Percentiles rank a stretch among this genome's conserved stretches.
phyloP scores from a whole-genome alignment of 1,140 invertebrate species.

The Trichoplusia ni region DNA sequence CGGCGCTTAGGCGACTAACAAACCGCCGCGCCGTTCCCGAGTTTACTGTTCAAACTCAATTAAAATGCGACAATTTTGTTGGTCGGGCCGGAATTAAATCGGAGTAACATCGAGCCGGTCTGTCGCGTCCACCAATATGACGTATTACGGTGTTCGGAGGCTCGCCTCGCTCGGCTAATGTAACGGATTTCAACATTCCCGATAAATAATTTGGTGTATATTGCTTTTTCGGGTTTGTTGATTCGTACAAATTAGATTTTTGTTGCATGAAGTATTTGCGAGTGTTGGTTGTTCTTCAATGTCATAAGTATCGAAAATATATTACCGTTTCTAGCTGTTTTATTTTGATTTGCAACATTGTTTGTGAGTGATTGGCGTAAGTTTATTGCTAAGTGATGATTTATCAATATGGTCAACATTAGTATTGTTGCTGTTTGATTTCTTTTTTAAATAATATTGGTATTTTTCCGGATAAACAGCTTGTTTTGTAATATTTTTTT shows the following conservation, averaged over 20 bases:
- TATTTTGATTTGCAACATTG: too few relatives aligned
- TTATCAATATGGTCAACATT: too few relatives aligned
- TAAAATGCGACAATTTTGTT: constrained; percentile 65
- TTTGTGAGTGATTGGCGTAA: too few relatives aligned
- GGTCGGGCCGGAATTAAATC: constrained; percentile 53
- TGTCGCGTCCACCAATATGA: constrained; percentile 2
- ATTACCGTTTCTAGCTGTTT: too few relatives aligned
- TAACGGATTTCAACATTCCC: constrained; percentile 2
- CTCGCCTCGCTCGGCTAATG: neutral
- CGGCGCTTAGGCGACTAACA: constrained; percentile 65
- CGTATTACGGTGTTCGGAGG: constrained; percentile 7
- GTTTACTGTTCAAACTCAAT: constrained; percentile 65
- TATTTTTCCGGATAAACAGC: too few relatives aligned
- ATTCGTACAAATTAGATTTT: constrained; percentile 1
- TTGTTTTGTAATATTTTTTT: too few relatives aligned
- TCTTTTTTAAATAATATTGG: too few relatives aligned
- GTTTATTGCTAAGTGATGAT: too few relatives aligned
- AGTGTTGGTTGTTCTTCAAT: too few relatives aligned
- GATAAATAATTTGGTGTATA: constrained; percentile 17
- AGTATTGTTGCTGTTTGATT: too few relatives aligned
- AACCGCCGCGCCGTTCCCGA: constrained; percentile 56
- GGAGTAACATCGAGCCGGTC: constrained; percentile 31
- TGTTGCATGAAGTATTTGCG: neutral
- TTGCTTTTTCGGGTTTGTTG: constrained; percentile 20
- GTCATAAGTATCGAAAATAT: too few relatives aligned